These are phyloP conservation scores for Prietella phreatophila DNA, from an alignment of 2,113 vertebrate genomes.

Conservation along the genomic window DNA sequence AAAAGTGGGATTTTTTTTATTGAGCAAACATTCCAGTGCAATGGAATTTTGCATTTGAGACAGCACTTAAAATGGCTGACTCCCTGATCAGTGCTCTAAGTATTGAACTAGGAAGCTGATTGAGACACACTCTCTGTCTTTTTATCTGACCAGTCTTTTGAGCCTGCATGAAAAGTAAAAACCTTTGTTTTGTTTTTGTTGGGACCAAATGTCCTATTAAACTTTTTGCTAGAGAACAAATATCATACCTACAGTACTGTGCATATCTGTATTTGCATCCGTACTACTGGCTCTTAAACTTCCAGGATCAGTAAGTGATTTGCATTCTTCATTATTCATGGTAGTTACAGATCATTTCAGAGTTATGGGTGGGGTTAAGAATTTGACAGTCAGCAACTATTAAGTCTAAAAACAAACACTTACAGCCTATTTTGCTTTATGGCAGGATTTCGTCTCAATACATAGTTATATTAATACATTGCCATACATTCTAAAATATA, in stretches of 20 bases:
- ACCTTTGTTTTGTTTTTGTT: background rate
- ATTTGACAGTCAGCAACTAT: background rate
- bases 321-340: background rate
- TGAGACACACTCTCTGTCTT: background rate
- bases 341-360: too few species aligned
- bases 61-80: too few species aligned
- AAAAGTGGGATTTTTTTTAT: too few species aligned
- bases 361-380: too few species aligned
- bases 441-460: background rate
- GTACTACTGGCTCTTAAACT: background rate
- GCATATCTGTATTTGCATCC: background rate
- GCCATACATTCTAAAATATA: background rate
- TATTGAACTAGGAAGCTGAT: too few species aligned
- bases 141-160: background rate
- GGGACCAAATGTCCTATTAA: background rate
- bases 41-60: too few species aligned
- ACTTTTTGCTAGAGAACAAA: background rate
- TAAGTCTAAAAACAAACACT: background rate
- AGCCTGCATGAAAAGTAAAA: background rate
- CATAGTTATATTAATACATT: background rate
- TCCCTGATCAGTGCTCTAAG: too few species aligned
- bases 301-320: background rate
- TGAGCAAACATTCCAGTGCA: too few species aligned
- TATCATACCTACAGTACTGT: background rate
- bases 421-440: background rate